phyloP scores from a whole-genome alignment of 2,113 vertebrate genomes.

The Carassius gibelio region DNA sequence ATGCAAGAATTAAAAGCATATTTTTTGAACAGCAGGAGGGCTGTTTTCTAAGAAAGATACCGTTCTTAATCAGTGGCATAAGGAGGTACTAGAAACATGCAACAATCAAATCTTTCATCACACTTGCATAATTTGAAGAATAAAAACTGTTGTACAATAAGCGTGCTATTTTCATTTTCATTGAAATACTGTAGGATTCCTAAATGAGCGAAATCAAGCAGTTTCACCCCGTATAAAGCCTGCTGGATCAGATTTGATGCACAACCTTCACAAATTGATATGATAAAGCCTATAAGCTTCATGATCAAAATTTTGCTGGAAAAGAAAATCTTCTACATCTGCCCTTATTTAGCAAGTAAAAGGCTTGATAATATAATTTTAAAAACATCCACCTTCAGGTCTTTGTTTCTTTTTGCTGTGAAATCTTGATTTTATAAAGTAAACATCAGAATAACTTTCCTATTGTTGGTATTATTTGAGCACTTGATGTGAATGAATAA shows the following conservation, averaged over 20 bases:
- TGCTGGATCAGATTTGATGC: background rate
- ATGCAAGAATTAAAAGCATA: background rate
- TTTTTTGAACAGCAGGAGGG: background rate
- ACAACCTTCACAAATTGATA: background rate
- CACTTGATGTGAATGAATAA: too few relatives aligned
- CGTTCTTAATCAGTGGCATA: background rate
- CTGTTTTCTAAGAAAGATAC: background rate
- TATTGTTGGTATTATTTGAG: too few relatives aligned
- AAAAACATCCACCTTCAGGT: too few relatives aligned
- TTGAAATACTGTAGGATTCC: background rate
- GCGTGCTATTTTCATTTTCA: background rate
- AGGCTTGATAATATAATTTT: too few relatives aligned
- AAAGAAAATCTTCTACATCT: too few relatives aligned
- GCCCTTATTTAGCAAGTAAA: too few relatives aligned
- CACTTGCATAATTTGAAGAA: background rate
- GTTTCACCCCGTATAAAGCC: background rate
- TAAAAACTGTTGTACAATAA: background rate
- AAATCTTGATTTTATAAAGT: too few relatives aligned
- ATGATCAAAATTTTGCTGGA: background rate
- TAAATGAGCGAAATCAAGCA: background rate
- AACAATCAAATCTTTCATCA: background rate
- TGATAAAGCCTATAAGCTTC: background rate
- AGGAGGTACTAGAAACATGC: background rate
- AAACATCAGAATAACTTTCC: too few relatives aligned
- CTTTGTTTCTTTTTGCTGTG: too few relatives aligned